Conservation (phyloP, 2,888 invertebrate genomes). For the Gasteruption jaculator region DNA sequence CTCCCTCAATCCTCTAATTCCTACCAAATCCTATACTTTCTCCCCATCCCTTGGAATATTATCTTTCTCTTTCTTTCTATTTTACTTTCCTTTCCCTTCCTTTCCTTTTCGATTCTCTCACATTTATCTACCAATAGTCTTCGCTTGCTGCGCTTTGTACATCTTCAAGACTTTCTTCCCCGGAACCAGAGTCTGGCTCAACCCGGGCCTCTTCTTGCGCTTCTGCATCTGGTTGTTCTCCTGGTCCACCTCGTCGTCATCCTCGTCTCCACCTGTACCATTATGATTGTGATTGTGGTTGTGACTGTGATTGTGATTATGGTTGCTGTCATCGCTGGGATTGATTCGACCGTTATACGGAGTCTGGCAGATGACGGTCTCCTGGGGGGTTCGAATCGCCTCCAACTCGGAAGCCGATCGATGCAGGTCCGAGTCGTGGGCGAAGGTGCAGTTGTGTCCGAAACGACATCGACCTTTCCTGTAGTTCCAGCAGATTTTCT, state of each 20-base stretch:
- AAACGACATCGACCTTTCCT: constrained; percentile 85
- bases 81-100: constrained; percentile 3
- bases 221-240: constrained; percentile 53
- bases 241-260: constrained; percentile 54
- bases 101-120: constrained; percentile 1
- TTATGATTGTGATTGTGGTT: too few relatives aligned
- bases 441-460: constrained; percentile 88
- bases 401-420: constrained; percentile 60
- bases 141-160: constrained; percentile 64
- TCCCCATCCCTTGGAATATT: background rate
- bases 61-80: background rate
- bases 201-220: constrained; percentile 71
- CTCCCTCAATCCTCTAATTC: too few relatives aligned
- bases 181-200: constrained; percentile 72
- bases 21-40: background rate
- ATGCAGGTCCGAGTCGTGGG: constrained; percentile 83
- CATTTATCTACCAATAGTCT: constrained; percentile 44
- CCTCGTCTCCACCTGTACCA: constrained; percentile 24
- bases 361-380: constrained; percentile 49
- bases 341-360: constrained; percentile 37
- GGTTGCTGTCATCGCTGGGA: constrained; percentile 54
- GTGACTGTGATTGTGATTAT: constrained; percentile 52
- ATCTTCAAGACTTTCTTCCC: constrained; percentile 82
- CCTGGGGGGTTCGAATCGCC: constrained; percentile 54
- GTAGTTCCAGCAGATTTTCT: constrained; percentile 90